Evolutionary conservation across 2,797 vertebrate species (phyloP).

Genomic region (Gephyroberyx darwinii): DNA sequence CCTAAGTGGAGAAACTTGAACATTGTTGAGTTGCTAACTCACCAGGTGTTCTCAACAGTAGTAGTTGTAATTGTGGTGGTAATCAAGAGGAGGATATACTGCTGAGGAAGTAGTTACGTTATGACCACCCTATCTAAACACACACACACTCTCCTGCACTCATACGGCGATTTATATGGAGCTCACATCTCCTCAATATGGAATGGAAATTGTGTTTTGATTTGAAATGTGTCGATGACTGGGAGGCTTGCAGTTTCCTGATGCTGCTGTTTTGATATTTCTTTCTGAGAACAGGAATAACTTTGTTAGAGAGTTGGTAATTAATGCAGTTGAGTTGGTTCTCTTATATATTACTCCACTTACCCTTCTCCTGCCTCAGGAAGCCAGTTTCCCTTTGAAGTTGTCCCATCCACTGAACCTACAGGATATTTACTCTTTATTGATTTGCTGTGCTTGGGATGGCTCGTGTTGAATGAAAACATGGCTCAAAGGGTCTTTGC

Average conservation of each 20-base stretch:
- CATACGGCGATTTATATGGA: constrained; percentile 26
- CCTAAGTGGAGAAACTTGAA: constrained; percentile 39
- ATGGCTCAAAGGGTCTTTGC: constrained; percentile 70
- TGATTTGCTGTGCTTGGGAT: constrained; percentile 71
- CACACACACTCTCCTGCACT: constrained; percentile 8
- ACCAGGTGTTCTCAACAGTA: constrained; percentile 43
- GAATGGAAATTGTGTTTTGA: constrained; percentile 53
- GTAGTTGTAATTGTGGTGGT: constrained; percentile 14
- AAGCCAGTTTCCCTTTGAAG: constrained; percentile 75
- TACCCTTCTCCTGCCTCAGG: constrained; percentile 57
- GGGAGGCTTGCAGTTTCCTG: constrained; percentile 59
- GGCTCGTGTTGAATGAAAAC: constrained; percentile 70
- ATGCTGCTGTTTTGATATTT: constrained; percentile 56
- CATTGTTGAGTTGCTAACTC: constrained; percentile 37
- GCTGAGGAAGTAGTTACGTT: constrained; percentile 33
- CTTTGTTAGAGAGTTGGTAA: constrained; percentile 68
- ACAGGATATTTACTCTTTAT: constrained; percentile 77
- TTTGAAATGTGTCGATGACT: constrained; percentile 51
- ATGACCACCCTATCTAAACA: constrained; percentile 24
- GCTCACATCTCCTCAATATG: constrained; percentile 34
- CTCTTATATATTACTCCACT: constrained; percentile 22
- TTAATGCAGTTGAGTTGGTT: constrained; percentile 57
- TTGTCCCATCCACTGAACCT: constrained; percentile 60
- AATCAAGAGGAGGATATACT: constrained; percentile 18
- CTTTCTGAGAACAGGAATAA: constrained; percentile 66